Evolutionary conservation across 2,113 vertebrate species (phyloP).

Genomic region (Stictonetta naevosa): DNA sequence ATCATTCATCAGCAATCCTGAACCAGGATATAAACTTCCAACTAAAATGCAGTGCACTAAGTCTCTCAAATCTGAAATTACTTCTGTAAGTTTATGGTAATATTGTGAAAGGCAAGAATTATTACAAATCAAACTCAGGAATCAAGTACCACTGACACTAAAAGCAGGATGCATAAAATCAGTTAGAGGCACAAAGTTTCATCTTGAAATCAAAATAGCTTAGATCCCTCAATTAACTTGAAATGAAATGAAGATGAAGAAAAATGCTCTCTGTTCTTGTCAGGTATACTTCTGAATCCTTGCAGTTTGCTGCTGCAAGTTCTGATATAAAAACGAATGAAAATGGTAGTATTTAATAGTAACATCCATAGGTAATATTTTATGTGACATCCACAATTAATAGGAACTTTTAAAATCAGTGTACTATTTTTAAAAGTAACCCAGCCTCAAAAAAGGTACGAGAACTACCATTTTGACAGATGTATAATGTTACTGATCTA

Average conservation of each 20-base stretch:
- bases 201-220: not conserved
- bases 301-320: conserved; percentile 38
- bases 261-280: not conserved
- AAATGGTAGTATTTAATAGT: not conserved
- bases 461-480: conserved; percentile 26
- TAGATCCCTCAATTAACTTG: not conserved
- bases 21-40: not conserved
- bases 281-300: conserved; percentile 40
- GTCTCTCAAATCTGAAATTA: not conserved
- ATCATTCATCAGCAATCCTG: not conserved
- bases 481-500: conserved; percentile 29
- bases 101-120: conserved; percentile 3
- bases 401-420: conserved; percentile 58
- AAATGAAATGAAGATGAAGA: conserved; percentile 16
- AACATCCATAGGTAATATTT: not conserved
- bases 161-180: not conserved
- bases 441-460: conserved; percentile 22
- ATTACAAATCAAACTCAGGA: not conserved
- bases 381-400: not conserved
- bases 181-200: not conserved
- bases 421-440: conserved; percentile 37
- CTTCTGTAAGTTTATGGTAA: not conserved
- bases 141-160: not conserved
- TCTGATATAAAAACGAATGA: conserved; percentile 27
- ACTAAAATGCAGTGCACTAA: not conserved